A percentile compares a stretch with the other conserved stretches of the same genome.
phyloP scores from a whole-genome alignment of 2,888 invertebrate species.

The Pollenia labialis region DNA sequence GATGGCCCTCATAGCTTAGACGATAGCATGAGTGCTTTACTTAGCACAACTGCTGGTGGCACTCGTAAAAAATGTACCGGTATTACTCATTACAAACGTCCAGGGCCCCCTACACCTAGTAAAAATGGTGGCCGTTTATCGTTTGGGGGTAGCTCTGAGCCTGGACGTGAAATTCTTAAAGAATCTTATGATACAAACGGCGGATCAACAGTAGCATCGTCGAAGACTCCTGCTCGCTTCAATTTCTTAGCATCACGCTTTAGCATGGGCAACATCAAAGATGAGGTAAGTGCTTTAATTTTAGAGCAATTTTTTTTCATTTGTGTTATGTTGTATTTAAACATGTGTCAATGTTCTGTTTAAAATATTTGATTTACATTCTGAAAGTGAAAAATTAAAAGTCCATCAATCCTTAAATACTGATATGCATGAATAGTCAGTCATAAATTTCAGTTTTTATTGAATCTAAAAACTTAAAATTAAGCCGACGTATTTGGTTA shows the following conservation, averaged over 20 bases:
- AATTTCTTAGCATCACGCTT: constrained; percentile 86
- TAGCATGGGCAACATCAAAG: constrained; percentile 78
- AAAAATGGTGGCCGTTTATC: constrained; percentile 91
- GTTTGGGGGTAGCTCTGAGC: constrained; percentile 83
- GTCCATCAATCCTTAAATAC: no score
- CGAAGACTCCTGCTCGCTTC: constrained; percentile 88
- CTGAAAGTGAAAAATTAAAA: background rate
- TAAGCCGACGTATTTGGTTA: no score
- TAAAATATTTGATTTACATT: background rate
- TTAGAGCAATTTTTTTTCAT: background rate
- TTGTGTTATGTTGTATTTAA: constrained; percentile 8
- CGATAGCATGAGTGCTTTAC: constrained; percentile 83
- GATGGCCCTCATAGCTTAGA: constrained; percentile 80
- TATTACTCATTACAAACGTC: constrained; percentile 91
- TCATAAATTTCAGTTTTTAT: no score
- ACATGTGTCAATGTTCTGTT: constrained; percentile 1
- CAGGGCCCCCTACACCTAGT: constrained; percentile 94
- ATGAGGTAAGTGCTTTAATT: constrained; percentile 83
- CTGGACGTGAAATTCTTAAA: constrained; percentile 86
- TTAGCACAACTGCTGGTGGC: constrained; percentile 80
- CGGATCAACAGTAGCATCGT: constrained; percentile 84
- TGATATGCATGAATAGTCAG: no score
- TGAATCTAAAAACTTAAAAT: no score
- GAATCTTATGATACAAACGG: constrained; percentile 84
- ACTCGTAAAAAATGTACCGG: constrained; percentile 85